A percentile compares a stretch with the other conserved stretches of the same genome.
Evolutionary conservation across 2,888 invertebrate species (phyloP).

Genomic region (Drosophila kanekoi): DNA sequence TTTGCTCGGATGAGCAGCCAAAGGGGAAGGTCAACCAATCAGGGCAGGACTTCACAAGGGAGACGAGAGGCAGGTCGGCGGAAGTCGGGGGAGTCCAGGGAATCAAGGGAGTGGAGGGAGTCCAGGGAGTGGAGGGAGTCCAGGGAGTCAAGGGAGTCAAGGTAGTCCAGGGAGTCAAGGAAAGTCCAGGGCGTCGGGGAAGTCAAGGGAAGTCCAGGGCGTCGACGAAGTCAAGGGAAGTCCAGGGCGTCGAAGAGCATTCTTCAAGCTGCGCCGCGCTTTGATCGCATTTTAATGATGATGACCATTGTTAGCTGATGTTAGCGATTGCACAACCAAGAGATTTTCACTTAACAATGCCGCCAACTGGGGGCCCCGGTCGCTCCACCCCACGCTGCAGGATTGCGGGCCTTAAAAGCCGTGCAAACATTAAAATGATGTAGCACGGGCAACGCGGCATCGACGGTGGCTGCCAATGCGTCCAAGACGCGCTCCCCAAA

Average conservation of each 20-base stretch:
- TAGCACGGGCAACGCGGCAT: conserved; percentile 39
- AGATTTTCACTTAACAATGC: conserved; percentile 82
- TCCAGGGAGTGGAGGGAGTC: neutral
- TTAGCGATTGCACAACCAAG: conserved; percentile 79
- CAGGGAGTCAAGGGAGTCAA: neutral
- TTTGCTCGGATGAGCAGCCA: conserved; percentile 31
- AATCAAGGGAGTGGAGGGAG: neutral
- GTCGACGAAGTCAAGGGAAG: conserved; percentile 18
- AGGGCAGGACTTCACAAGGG: conserved; percentile 46
- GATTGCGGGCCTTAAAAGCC: conserved; percentile 51
- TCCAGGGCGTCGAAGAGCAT: conserved; percentile 18
- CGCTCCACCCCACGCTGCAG: conserved; percentile 8
- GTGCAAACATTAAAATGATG: conserved; percentile 73
- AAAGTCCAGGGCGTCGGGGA: conserved; percentile 16
- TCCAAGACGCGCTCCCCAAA: conserved; percentile 25
- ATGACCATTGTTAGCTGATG: conserved; percentile 85
- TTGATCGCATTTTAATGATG: conserved; percentile 85
- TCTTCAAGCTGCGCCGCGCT: conserved; percentile 59
- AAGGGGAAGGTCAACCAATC: conserved; percentile 73
- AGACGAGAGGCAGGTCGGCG: neutral
- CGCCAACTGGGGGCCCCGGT: conserved; percentile 45
- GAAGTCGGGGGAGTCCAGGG: neutral
- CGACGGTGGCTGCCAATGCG: conserved; percentile 42
- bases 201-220: conserved; percentile 9
- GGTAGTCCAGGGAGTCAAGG: too few species aligned